Base-by-base conservation (phyloP, 2,797 vertebrate species). In the Limosa lapponica region DNA sequence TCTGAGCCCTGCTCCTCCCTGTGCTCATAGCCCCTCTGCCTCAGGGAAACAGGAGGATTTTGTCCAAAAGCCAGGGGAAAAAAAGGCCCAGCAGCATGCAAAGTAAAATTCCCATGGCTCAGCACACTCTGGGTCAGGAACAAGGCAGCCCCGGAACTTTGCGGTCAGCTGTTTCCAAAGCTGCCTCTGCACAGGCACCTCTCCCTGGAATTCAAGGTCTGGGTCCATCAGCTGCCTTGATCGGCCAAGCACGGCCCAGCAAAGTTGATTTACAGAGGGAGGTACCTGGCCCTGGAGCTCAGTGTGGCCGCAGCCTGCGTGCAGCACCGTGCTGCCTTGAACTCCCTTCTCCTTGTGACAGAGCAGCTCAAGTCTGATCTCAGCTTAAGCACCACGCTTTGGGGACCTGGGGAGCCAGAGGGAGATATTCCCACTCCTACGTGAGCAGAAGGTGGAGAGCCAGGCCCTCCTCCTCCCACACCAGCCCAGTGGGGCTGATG, bases 241-340 rank as follows among this genome's bases (percentile, higher is more conserved):
- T 1, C 2, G 2, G 66, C 43, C 10, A 11, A 66, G 62, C 14
- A 25, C 0, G 0, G 64, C 49, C 59, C 36, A 73, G 51, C 10
- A 25, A 62, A 77, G 69, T 1, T 52, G 73, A 48, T 89, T 39
- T 55, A 37, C 37, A 36, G 18, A 48, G 30, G 69, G 49, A 87
- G 16, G 61, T 8, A 7, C 27, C 44, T 23, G 51, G 36, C 54
- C 73, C 57, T 27, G 73, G 34, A 65, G 55, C 30, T 0, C 66
- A 15, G 30, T 1, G 36, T 57, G 67, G 22, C 19, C 9, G 4
- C 62, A 44, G 27, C 0, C 0, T 3, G 18, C 4, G 1, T 37
- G 73, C 11, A 4, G 69, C 69, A 72, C 16, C 0, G 4, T 2
- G 2, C 66, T 52, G 66, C 75, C 75, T 37, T 20, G 54, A 74